These are phyloP conservation scores for Bolborhynchus lineola DNA, from an alignment of 2,113 vertebrate species.

Conservation along the genomic window DNA sequence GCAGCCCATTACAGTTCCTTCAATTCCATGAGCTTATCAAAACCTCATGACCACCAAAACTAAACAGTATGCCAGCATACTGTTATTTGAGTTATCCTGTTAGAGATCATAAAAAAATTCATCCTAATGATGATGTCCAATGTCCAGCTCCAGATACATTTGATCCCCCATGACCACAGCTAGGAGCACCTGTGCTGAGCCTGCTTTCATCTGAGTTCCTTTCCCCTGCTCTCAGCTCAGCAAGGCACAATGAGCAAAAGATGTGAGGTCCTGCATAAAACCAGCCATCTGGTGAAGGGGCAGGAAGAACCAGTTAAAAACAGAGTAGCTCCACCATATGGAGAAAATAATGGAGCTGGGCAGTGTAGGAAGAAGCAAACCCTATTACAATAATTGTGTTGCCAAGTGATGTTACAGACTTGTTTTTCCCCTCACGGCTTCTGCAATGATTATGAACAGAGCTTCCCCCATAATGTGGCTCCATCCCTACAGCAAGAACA, in stretches of 20 bases:
- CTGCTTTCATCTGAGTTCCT: neutral
- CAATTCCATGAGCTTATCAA: neutral
- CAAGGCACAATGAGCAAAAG: neutral
- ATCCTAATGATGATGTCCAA: neutral
- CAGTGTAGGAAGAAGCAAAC: conserved; percentile 64
- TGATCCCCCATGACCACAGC: accelerated
- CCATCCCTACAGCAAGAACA: neutral
- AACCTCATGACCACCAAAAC: neutral
- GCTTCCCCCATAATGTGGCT: conserved; percentile 25
- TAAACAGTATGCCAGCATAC: neutral
- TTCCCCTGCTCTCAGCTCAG: neutral
- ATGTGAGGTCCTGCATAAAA: conserved; percentile 26
- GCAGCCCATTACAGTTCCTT: neutral
- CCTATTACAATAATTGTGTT: conserved; percentile 62
- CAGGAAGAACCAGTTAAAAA: conserved; percentile 52
- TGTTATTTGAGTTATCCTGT: neutral
- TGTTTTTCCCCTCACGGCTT: conserved; percentile 41
- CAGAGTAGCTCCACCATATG: conserved; percentile 61
- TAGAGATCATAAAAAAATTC: neutral
- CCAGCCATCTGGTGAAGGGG: conserved; percentile 62
- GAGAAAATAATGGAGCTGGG: conserved; percentile 58
- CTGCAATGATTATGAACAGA: conserved; percentile 35
- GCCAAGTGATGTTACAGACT: conserved; percentile 60
- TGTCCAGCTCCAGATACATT: neutral
- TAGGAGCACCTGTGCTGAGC: neutral